Evolutionary conservation across 2,888 invertebrate genomes (phyloP).

Genomic region (Toxonevra muliebris): DNA sequence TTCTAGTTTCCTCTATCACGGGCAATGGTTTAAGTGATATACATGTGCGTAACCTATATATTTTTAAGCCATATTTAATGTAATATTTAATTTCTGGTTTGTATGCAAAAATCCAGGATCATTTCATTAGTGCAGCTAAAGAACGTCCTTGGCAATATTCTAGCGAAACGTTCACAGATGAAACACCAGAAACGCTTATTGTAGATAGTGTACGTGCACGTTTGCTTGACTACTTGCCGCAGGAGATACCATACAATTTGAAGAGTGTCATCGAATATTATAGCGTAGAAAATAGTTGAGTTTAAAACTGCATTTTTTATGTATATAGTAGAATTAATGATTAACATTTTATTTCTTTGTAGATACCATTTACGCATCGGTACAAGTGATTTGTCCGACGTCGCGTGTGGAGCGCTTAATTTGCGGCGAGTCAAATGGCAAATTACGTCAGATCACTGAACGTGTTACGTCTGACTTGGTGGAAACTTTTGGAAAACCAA

Average conservation of each 20-base stretch:
- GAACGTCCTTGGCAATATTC: slow-evolving; percentile 75
- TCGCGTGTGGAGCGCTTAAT: slow-evolving; percentile 72
- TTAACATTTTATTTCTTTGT: slow-evolving; percentile 19
- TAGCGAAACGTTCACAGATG: slow-evolving; percentile 76
- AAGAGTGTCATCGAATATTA: slow-evolving; percentile 74
- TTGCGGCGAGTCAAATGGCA: slow-evolving; percentile 74
- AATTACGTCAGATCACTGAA: slow-evolving; percentile 76
- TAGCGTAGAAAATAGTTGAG: slow-evolving; percentile 69
- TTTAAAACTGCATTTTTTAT: not conserved
- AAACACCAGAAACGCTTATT: slow-evolving; percentile 75
- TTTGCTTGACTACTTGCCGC: slow-evolving; percentile 81
- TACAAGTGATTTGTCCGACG: slow-evolving; percentile 72
- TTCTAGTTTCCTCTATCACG: slow-evolving; percentile 88
- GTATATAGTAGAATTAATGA: not conserved
- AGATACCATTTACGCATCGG: slow-evolving; percentile 69
- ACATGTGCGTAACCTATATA: slow-evolving; percentile 66
- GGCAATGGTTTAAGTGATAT: slow-evolving; percentile 79
- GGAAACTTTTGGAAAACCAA: slow-evolving; percentile 72
- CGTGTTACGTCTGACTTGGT: slow-evolving; percentile 72
- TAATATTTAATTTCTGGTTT: not conserved
- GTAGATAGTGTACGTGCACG: slow-evolving; percentile 82
- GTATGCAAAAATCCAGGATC: slow-evolving; percentile 39
- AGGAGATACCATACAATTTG: slow-evolving; percentile 88
- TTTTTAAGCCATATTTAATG: not conserved
- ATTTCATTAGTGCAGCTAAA: slow-evolving; percentile 67